Percentiles rank a stretch among this genome's conserved stretches.
These are phyloP conservation scores for Campylorhamphus procurvoides DNA, from an alignment of 2,113 vertebrate species.

Conservation along the genomic window DNA sequence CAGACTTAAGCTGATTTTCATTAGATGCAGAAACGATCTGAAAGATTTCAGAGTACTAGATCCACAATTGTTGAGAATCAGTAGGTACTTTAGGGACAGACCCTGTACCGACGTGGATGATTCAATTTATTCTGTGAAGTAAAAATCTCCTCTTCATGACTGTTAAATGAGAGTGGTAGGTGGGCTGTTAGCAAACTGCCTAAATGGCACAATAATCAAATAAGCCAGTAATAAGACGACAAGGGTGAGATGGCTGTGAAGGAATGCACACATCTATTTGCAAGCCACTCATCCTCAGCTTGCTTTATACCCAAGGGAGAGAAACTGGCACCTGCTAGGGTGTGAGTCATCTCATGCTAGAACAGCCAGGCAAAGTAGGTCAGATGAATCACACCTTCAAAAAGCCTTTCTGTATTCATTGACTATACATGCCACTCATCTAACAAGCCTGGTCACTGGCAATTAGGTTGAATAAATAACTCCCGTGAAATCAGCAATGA, in stretches of 20 bases:
- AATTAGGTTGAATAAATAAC: background rate
- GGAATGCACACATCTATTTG: background rate
- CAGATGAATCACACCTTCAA: conserved; percentile 20
- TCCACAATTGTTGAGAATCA: background rate
- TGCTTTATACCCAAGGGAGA: background rate
- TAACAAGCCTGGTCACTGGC: background rate
- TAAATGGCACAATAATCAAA: background rate
- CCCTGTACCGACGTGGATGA: background rate
- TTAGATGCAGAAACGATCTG: background rate
- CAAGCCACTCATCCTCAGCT: background rate
- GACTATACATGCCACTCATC: background rate
- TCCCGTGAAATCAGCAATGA: background rate
- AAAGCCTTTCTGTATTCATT: background rate
- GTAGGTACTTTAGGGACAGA: background rate
- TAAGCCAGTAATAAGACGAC: background rate
- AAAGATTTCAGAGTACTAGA: background rate
- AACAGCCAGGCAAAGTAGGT: background rate
- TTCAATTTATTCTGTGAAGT: background rate
- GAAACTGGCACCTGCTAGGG: background rate
- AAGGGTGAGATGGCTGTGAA: background rate
- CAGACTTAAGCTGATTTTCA: background rate
- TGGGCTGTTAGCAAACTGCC: conserved; percentile 24
- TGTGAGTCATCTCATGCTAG: background rate
- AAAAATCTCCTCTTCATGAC: background rate
- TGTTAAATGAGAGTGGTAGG: background rate